Evolutionary conservation across 2,113 vertebrate genomes (phyloP).

Genomic region (Dolichallabes microphthalmus): DNA sequence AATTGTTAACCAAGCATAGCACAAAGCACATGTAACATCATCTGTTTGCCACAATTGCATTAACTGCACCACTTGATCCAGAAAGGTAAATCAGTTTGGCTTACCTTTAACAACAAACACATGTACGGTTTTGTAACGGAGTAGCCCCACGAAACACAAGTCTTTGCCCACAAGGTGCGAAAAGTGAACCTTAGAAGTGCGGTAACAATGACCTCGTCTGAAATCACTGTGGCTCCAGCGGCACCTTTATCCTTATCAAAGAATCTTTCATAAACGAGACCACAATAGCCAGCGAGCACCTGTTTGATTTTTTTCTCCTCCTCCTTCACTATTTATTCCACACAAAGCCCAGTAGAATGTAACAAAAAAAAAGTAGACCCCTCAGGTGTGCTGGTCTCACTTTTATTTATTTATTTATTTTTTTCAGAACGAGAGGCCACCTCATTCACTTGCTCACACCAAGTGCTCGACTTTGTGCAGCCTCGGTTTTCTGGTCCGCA

Average conservation of each 20-base stretch:
- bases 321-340: conserved; percentile 81
- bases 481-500: conserved; percentile 80
- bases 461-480: conserved; percentile 78
- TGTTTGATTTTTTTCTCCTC: conserved; percentile 85
- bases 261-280: conserved; percentile 77
- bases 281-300: conserved; percentile 77
- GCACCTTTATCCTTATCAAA: conserved; percentile 73
- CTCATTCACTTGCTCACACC: conserved; percentile 84
- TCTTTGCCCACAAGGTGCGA: conserved; percentile 59
- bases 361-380: conserved; percentile 74
- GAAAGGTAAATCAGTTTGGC: conserved; percentile 63
- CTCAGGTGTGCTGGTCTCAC: conserved; percentile 66
- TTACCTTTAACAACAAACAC: conserved; percentile 66
- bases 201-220: conserved; percentile 74
- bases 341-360: conserved; percentile 80
- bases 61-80: conserved; percentile 38
- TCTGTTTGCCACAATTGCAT: conserved; percentile 31
- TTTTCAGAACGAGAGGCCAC: conserved; percentile 72
- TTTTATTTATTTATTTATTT: conserved; percentile 56
- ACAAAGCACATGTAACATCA: conserved; percentile 42
- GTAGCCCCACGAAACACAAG: conserved; percentile 53
- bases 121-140: conserved; percentile 58
- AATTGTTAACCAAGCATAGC: conserved; percentile 22
- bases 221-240: conserved; percentile 73
- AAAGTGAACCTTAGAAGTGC: conserved; percentile 61